Base-by-base conservation (phyloP, 1,140 invertebrate genomes). In the Bombus haemorrhoidalis region DNA sequence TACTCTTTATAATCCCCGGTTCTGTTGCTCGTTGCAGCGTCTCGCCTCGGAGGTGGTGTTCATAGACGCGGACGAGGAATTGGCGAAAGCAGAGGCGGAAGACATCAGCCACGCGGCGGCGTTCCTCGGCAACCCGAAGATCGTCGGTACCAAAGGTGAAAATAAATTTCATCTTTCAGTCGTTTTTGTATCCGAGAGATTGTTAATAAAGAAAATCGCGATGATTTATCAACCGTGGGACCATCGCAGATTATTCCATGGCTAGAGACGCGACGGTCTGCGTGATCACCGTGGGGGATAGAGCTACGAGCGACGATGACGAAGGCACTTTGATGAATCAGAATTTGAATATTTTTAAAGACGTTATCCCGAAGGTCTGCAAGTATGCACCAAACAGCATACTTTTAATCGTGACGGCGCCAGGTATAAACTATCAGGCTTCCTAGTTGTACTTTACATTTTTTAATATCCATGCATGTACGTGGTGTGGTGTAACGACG, bases 71-170 rank as follows among this genome's bases (percentile, higher is more conserved):
- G 94, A 94, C 75, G 95, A 95, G 77, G 95, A 96, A 84, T 96
- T 96, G 80, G 94, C 96, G 34, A 95, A 96, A 85, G 96, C 96
- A 73, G 96, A 97, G 92, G 95, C 96, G 93, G 94, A 96, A 93
- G 96, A 96, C 91, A 93, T 96, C 76, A 94, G 95, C 81, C 96
- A 97, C 90, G 96, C 96, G 41, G 94, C 96, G 10, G 95, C 95
- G 34, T 97, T 96, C 91, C 89, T 93, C 22, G 94, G 94, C 41
- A 92, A 93, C 81, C 91, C 93, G 39, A 92, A 88, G 87, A 92
- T 95, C 85, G 69, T 89, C 41, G 93, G 92, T 22, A 94, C 93
- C 9, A 94, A 93, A 92, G 93, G 93, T 94, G 89, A 90, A 66
- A 22, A 41, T 57, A 43, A 87, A 37, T 4, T 12, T 13, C 32